Evolutionary conservation across 2,113 vertebrate genomes (phyloP).

Genomic region (human (Homo sapiens)): DNA sequence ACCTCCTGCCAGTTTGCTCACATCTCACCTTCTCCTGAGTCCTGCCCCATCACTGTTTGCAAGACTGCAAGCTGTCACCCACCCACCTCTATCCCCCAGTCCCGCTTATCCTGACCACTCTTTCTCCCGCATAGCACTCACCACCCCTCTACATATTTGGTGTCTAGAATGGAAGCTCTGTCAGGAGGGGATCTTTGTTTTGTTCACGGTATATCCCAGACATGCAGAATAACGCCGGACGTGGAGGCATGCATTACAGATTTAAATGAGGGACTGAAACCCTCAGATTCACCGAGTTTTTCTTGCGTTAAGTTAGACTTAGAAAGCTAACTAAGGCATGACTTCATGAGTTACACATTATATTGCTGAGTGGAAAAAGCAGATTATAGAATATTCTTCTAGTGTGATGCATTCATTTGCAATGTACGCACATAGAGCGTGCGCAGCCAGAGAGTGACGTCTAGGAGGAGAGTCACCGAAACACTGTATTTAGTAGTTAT

Average conservation of each 20-base stretch:
- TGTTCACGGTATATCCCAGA: neutral
- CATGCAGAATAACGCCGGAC: neutral
- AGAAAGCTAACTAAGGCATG: neutral
- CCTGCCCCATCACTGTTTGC: neutral
- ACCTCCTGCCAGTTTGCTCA: neutral
- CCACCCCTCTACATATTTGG: too few relatives aligned
- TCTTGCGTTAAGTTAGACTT: neutral
- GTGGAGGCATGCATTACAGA: accelerated
- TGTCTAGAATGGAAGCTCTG: neutral
- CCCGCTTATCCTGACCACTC: accelerated
- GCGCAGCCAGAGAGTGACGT: accelerated
- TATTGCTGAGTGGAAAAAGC: neutral
- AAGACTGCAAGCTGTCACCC: neutral
- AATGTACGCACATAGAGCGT: accelerated
- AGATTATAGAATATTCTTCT: accelerated
- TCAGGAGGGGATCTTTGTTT: neutral
- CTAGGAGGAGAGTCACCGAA: neutral
- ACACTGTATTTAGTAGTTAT: accelerated
- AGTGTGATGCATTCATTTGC: neutral
- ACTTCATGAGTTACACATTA: neutral
- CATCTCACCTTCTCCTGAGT: neutral
- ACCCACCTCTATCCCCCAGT: neutral
- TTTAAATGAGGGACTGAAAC: neutral
- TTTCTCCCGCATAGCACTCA: too few relatives aligned
- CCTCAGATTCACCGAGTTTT: too few relatives aligned